Percentiles rank a stretch among this genome's conserved stretches.
Conservation (phyloP, 1,140 invertebrate genomes). For the Sipha flava region DNA sequence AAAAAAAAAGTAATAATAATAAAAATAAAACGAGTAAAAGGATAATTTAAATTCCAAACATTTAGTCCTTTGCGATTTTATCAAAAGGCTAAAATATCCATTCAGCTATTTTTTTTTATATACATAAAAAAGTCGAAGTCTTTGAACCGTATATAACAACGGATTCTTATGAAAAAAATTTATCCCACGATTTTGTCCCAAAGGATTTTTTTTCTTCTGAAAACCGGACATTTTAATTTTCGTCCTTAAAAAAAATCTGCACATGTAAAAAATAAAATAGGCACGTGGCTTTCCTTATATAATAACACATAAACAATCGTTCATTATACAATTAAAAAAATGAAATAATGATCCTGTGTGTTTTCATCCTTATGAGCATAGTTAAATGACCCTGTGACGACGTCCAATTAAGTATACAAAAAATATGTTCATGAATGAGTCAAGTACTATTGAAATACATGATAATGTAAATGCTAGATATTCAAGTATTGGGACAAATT, state of each 20-base stretch:
- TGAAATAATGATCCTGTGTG: constrained; percentile 15
- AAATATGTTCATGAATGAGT: not conserved
- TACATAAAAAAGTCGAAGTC: not conserved
- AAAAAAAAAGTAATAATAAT: not conserved
- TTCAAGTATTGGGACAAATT: not conserved
- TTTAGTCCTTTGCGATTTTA: not conserved
- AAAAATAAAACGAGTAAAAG: not conserved
- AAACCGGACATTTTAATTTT: constrained; percentile 29
- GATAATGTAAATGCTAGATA: not conserved
- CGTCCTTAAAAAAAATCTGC: not conserved
- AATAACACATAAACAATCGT: not conserved
- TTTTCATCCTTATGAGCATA: not conserved
- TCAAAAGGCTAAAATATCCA: not conserved
- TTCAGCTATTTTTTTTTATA: not conserved
- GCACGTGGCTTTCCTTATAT: constrained; percentile 15
- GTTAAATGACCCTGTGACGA: constrained; percentile 3
- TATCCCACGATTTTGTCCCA: not conserved
- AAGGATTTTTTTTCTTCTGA: constrained; percentile 13
- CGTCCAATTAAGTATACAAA: constrained; percentile 26
- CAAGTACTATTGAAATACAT: constrained; percentile 23
- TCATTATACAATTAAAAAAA: constrained; percentile 14
- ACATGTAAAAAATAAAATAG: not conserved
- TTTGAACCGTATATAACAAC: constrained; percentile 10
- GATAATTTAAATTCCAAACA: not conserved
- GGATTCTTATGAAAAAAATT: not conserved